Evolutionary conservation across 2,797 vertebrate species (phyloP).

Genomic region (Neostethus bicornis): DNA sequence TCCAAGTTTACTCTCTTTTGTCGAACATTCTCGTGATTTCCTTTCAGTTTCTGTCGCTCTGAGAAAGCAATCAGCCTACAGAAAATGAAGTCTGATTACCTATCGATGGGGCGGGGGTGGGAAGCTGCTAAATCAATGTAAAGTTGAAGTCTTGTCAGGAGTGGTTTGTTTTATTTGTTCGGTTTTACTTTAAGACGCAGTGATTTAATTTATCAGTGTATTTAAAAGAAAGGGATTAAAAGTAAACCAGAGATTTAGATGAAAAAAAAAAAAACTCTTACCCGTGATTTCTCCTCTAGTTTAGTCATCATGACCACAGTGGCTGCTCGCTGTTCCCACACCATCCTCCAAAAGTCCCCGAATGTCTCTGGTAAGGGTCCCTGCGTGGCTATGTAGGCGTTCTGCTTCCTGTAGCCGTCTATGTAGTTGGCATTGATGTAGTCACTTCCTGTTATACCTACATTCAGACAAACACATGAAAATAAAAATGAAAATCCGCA

Average conservation of each 20-base stretch:
- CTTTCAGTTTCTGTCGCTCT: conserved; percentile 24
- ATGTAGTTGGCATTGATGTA: conserved; percentile 99
- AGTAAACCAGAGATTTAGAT: neutral
- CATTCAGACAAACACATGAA: conserved; percentile 14
- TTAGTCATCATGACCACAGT: conserved; percentile 98
- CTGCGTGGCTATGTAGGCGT: conserved; percentile 97
- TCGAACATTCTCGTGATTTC: conserved; percentile 10
- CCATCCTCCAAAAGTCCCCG: conserved; percentile 98
- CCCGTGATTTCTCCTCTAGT: conserved; percentile 96
- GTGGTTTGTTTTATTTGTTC: conserved; percentile 5
- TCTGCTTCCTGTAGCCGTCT: conserved; percentile 97
- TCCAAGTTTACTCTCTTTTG: conserved; percentile 35
- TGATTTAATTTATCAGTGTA: conserved; percentile 29
- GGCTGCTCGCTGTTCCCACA: conserved; percentile 96
- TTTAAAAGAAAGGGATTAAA: conserved; percentile 11
- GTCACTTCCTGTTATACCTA: conserved; percentile 94
- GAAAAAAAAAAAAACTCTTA: conserved; percentile 55
- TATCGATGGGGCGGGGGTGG: conserved; percentile 23
- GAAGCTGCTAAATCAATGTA: conserved; percentile 37
- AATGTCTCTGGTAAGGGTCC: conserved; percentile 95
- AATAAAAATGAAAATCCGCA: too few species aligned
- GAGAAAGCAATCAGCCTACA: conserved; percentile 29
- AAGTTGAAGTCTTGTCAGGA: conserved; percentile 30
- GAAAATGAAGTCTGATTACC: conserved; percentile 44
- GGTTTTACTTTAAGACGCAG: conserved; percentile 9